Conservation (phyloP, 2,113 vertebrate species). For the Syrrhaptes paradoxus region DNA sequence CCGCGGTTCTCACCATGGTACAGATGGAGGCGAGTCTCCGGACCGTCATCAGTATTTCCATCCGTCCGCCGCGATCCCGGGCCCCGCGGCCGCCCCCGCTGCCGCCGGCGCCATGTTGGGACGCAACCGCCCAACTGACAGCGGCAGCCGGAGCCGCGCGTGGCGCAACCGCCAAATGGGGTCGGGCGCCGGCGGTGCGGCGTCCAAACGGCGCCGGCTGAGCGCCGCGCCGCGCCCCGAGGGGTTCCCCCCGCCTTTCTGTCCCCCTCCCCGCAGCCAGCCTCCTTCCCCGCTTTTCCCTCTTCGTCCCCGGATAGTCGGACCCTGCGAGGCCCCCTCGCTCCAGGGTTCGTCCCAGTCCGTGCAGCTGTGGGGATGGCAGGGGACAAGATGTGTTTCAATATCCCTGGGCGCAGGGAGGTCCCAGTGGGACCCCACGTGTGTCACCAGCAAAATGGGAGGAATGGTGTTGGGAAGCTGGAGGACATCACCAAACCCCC, state of each 20-base stretch:
- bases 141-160: constrained; percentile 47
- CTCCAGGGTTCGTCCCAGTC: too few relatives aligned
- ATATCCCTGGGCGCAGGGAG: rapidly evolving
- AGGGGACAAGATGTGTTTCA: rapidly evolving
- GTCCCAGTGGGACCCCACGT: background rate
- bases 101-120: constrained; percentile 63
- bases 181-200: constrained; percentile 7
- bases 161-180: constrained; percentile 25
- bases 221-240: background rate
- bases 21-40: constrained; percentile 95
- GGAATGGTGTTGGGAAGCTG: background rate
- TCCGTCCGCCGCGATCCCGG: constrained; percentile 77
- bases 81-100: constrained; percentile 23
- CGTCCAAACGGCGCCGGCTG: background rate
- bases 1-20: constrained; percentile 83
- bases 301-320: background rate
- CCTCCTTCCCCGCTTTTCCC: too few relatives aligned
- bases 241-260: rapidly evolving
- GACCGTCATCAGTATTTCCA: constrained; percentile 95
- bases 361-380: background rate
- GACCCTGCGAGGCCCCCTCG: background rate
- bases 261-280: background rate
- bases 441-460: background rate
- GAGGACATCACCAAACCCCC: background rate
- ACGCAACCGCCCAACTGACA: constrained; percentile 46